Conservation (phyloP, 2,797 vertebrate species). For the Tadarida brasiliensis region DNA sequence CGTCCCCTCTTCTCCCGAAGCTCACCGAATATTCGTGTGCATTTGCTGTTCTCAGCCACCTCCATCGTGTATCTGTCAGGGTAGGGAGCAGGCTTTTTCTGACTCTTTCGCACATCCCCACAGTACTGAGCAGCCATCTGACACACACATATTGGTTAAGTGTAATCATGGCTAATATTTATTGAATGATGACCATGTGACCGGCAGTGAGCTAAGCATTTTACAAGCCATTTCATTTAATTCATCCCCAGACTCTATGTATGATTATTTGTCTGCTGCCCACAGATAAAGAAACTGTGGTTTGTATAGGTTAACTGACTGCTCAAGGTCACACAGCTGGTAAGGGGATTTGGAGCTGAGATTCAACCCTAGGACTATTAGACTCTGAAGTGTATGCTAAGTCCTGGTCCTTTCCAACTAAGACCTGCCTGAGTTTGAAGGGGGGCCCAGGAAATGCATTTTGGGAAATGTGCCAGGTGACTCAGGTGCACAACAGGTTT, state of each 20-base stretch:
- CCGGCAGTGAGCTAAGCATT: not conserved
- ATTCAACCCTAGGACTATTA: not conserved
- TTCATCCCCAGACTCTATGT: not conserved
- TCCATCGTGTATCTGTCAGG: not conserved
- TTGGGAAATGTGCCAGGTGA: not conserved
- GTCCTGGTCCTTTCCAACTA: not conserved
- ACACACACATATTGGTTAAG: not conserved
- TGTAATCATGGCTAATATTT: not conserved
- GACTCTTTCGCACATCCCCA: not conserved
- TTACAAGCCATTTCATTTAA: not conserved
- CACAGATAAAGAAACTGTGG: not conserved
- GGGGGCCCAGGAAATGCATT: not conserved
- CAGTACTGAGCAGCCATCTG: not conserved
- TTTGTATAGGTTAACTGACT: not conserved
- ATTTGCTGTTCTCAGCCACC: not conserved
- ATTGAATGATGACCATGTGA: not conserved
- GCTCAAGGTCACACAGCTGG: not conserved
- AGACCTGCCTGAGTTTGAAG: not conserved
- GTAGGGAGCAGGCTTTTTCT: not conserved
- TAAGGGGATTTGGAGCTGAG: not conserved
- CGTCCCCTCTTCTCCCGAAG: not conserved
- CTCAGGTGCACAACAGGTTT: not conserved
- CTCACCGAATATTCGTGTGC: accelerated
- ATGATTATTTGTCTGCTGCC: not conserved
- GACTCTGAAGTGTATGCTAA: not conserved